Conservation (phyloP, 2,797 vertebrate genomes). For the Moxostoma hubbsi region DNA sequence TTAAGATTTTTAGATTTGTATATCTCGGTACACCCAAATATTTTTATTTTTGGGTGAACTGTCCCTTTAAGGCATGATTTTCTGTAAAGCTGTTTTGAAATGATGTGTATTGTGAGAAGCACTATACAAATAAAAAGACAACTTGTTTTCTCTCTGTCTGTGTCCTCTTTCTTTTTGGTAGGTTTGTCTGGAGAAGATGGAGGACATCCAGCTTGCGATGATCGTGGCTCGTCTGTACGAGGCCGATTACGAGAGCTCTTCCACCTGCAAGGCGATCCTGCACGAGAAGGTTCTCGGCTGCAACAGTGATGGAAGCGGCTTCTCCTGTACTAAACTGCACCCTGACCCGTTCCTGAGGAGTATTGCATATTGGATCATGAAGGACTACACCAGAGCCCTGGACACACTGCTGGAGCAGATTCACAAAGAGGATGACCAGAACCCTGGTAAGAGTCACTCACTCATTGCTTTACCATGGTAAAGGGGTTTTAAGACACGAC, state of each 20-base stretch:
- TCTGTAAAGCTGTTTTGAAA: no score
- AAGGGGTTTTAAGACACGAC: no score
- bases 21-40: no score
- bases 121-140: no score
- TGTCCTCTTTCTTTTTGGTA: slow-evolving; percentile 57
- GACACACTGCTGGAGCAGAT: slow-evolving; percentile 94
- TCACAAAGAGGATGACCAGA: slow-evolving; percentile 92
- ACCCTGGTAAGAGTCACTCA: slow-evolving; percentile 78
- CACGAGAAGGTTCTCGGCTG: slow-evolving; percentile 93
- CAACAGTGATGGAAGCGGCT: slow-evolving; percentile 84
- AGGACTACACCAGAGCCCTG: slow-evolving; percentile 91
- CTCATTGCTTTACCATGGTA: neutral
- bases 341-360: slow-evolving; percentile 96
- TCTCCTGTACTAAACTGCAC: slow-evolving; percentile 86
- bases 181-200: slow-evolving; percentile 99
- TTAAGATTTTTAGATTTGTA: no score
- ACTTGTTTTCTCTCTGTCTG: neutral
- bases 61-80: no score
- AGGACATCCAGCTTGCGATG: slow-evolving; percentile 97
- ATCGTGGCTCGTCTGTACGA: slow-evolving; percentile 95
- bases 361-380: slow-evolving; percentile 97
- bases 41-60: no score
- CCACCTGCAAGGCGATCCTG: slow-evolving; percentile 91
- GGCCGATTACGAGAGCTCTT: slow-evolving; percentile 93
- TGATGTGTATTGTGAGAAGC: no score